Evolutionary conservation across 2,888 invertebrate species (phyloP), one percentile per base, ranked within the genome.

Genomic region (Perizoma affinitatum): DNA sequence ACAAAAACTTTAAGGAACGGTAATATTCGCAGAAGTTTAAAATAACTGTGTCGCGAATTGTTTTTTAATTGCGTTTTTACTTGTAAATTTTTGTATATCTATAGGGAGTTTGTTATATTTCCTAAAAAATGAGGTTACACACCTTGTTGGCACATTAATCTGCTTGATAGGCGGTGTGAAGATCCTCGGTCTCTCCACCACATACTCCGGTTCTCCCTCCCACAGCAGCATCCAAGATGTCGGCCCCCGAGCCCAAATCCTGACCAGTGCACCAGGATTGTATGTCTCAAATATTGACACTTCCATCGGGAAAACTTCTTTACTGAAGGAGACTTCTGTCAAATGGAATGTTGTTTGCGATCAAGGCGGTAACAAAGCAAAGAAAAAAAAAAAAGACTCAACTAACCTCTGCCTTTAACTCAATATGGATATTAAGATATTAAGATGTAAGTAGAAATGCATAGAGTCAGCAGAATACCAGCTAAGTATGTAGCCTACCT

Each of bases 281-380:
- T 96, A 97, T 0, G 96, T 97, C 88, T 97, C 97, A 81, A 96
- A 97, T 63, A 97, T 93, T 1, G 94, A 94, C 57, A 97, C 93
- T 72, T 94, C 93, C 50, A 94, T 83, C 5, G 96, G 96, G 75
- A 94, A 94, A 4, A 96, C 96, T 51, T 94, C 90, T 66, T 88
- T 90, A 76, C 95, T 94, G 85, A 95, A 96, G 72, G 93, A 94
- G 74, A 94, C 92, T 90, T 95, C 95, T 95, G 85, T 72, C 79
- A 68, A 79, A 84, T 72, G 68, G 65, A 67, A 72, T 67, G 71
- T 76, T 79, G 71, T 76, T 78, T 79, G 75, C 71, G 79, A 78
- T 61, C 62, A 67, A 61, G 51, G 58, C 64, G 57, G 42, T 54
- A 58, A 35, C 33, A 40, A 6, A 42, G 8, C 10, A 34, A 11